These are phyloP conservation scores for Neosalanx taihuensis DNA, from an alignment of 2,797 vertebrate genomes.

Conservation along the genomic window DNA sequence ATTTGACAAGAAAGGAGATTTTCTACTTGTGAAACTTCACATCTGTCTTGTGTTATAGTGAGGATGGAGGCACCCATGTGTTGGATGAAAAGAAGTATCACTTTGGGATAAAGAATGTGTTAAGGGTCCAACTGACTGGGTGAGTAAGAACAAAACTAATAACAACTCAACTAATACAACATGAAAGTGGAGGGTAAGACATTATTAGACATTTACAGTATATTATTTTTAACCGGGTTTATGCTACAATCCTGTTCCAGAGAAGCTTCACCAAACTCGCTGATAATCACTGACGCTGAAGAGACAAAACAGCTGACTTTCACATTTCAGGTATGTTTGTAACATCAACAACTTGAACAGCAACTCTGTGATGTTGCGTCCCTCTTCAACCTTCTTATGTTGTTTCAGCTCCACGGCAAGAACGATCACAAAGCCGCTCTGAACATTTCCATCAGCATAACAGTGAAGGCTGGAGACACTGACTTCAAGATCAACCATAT, in stretches of 20 bases:
- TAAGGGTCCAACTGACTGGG: slow-evolving; percentile 44
- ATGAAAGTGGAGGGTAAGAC: background rate
- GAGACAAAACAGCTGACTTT: slow-evolving; percentile 19
- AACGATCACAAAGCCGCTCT: slow-evolving; percentile 48
- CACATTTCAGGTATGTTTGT: slow-evolving; percentile 33
- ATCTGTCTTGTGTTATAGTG: slow-evolving; percentile 33
- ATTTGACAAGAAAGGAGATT: background rate
- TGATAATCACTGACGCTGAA: slow-evolving; percentile 35
- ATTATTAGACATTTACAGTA: background rate
- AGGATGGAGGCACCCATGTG: slow-evolving; percentile 29
- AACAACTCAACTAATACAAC: too few species aligned
- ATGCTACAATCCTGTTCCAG: slow-evolving; percentile 28
- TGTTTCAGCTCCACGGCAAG: slow-evolving; percentile 47
- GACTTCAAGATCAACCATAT: background rate
- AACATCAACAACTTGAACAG: background rate
- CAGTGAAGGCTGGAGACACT: slow-evolving; percentile 12
- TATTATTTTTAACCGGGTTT: background rate
- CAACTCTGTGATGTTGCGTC: background rate
- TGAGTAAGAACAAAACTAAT: slow-evolving; percentile 25
- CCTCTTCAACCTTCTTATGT: background rate
- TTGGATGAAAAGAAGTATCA: slow-evolving; percentile 33
- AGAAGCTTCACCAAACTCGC: slow-evolving; percentile 15
- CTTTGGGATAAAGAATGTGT: slow-evolving; percentile 41
- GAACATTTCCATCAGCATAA: slow-evolving; percentile 30
- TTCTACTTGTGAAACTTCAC: background rate